Percentiles rank a stretch among this genome's conserved stretches.
phyloP scores from a whole-genome alignment of 2,888 invertebrate species.

The Drepana falcataria region DNA sequence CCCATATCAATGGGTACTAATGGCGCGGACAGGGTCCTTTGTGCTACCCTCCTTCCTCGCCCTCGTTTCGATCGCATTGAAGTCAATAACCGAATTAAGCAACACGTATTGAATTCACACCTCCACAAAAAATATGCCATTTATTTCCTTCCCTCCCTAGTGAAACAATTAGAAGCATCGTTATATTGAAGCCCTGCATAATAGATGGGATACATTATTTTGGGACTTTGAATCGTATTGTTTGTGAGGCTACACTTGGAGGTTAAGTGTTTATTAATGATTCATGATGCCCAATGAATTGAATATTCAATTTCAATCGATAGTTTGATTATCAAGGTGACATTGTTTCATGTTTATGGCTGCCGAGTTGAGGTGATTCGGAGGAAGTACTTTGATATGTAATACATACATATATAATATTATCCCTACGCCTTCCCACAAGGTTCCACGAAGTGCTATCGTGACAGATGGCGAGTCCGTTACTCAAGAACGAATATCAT shows the following conservation, averaged over 20 bases:
- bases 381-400: neutral
- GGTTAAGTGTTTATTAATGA: slow-evolving; percentile 8
- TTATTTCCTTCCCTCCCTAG: slow-evolving; percentile 1
- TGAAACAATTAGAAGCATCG: slow-evolving; percentile 5
- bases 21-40: slow-evolving; percentile 55
- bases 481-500: too few species aligned
- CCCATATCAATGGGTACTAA: slow-evolving; percentile 61
- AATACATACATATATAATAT: slow-evolving; percentile 5
- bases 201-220: slow-evolving; percentile 8
- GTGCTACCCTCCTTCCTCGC: slow-evolving; percentile 26
- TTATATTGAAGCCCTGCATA: slow-evolving; percentile 2
- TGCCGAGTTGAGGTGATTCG: neutral
- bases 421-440: too few species aligned
- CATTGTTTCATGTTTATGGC: neutral
- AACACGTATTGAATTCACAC: slow-evolving; percentile 39
- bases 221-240: slow-evolving; percentile 10
- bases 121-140: slow-evolving; percentile 22
- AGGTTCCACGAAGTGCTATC: too few species aligned
- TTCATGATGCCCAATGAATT: slow-evolving; percentile 4
- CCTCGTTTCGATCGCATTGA: slow-evolving; percentile 30
- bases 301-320: slow-evolving; percentile 5
- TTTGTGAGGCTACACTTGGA: slow-evolving; percentile 4
- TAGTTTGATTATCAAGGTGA: slow-evolving; percentile 9
- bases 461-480: too few species aligned
- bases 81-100: slow-evolving; percentile 44